These are phyloP conservation scores for Agonopterix alstromeriana DNA, from an alignment of 2,888 invertebrate species.

Conservation along the genomic window DNA sequence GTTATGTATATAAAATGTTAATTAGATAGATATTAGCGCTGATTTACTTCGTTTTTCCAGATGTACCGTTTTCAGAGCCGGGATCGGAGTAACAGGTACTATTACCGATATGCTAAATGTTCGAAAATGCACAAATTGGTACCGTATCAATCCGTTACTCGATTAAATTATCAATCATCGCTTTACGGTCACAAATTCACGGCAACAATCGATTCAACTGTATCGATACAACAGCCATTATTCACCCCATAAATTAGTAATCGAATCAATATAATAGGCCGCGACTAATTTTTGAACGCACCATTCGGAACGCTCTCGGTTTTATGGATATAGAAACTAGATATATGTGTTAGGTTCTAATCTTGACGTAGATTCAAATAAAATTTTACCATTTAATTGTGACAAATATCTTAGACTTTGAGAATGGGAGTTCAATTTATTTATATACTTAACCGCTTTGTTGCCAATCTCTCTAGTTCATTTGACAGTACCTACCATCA, in stretches of 20 bases:
- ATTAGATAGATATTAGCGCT: too few relatives aligned
- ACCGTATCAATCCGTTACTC: conserved; percentile 43
- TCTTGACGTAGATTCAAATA: too few relatives aligned
- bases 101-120: background rate
- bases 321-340: conserved; percentile 24
- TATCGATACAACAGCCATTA: conserved; percentile 50
- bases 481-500: too few relatives aligned
- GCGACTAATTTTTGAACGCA: conserved; percentile 61
- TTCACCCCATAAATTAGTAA: conserved; percentile 71
- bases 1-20: too few relatives aligned
- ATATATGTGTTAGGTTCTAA: conserved; percentile 26
- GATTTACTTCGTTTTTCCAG: too few relatives aligned
- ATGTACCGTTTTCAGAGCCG: too few relatives aligned
- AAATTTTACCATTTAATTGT: too few relatives aligned
- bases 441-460: too few relatives aligned
- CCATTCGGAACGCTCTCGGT: conserved; percentile 47
- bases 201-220: conserved; percentile 45
- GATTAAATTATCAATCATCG: conserved; percentile 38
- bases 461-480: too few relatives aligned
- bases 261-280: conserved; percentile 70
- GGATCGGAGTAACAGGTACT: too few relatives aligned
- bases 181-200: conserved; percentile 37
- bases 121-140: conserved; percentile 10
- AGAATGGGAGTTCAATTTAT: too few relatives aligned
- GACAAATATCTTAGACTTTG: too few relatives aligned